Evolutionary conservation across 2,113 vertebrate genomes (phyloP).

Genomic region (Aythya baeri): DNA sequence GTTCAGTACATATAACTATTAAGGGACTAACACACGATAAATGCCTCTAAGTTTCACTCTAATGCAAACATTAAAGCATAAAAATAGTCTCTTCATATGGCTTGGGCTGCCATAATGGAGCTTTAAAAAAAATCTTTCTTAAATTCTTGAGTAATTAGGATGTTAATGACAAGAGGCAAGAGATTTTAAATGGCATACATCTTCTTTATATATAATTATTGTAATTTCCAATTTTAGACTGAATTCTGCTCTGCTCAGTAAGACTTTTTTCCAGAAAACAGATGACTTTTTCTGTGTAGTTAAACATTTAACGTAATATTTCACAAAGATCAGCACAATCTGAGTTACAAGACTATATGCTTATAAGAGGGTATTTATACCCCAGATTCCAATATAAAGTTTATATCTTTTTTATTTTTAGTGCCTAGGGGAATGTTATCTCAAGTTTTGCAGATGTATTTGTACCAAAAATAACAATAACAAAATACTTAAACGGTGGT

Average conservation of each 20-base stretch:
- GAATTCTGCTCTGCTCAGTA: background rate
- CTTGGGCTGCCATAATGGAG: background rate
- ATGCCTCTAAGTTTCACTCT: background rate
- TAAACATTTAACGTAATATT: background rate
- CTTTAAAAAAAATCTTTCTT: background rate
- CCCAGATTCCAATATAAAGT: background rate
- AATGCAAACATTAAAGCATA: background rate
- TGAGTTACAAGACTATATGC: background rate
- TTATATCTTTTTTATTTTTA: background rate
- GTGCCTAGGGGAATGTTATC: background rate
- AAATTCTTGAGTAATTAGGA: background rate
- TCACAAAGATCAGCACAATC: background rate
- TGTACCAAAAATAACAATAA: background rate
- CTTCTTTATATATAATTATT: background rate
- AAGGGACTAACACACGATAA: background rate
- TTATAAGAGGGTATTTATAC: background rate
- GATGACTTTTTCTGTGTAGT: background rate
- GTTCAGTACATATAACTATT: background rate
- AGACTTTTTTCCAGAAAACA: background rate
- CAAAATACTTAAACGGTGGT: background rate
- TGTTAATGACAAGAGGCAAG: background rate
- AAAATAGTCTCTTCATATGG: background rate
- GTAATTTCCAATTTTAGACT: background rate
- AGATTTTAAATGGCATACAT: background rate
- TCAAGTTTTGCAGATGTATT: background rate